phyloP scores from a whole-genome alignment of 2,113 vertebrate species.

The Alces alces region DNA sequence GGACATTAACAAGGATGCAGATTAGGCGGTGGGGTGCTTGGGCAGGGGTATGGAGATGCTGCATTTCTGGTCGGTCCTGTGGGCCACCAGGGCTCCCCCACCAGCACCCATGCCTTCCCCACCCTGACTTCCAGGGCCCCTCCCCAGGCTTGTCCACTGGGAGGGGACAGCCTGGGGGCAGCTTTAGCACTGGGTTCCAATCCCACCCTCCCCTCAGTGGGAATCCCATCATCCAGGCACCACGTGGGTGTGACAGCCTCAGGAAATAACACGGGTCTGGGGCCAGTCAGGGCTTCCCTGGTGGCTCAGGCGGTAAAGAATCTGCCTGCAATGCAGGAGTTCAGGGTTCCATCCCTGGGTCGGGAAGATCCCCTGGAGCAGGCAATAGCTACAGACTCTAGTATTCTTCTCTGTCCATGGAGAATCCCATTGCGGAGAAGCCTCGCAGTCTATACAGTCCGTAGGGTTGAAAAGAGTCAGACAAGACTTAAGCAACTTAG shows the following conservation, averaged over 20 bases:
- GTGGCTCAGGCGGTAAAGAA: too few relatives aligned
- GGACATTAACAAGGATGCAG: not conserved
- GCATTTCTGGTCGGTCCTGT: fast-evolving
- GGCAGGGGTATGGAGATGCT: not conserved
- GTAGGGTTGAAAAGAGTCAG: not conserved
- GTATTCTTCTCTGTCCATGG: not conserved
- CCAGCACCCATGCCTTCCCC: not conserved
- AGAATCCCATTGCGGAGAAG: not conserved
- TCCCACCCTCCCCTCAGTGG: not conserved
- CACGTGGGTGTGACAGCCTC: not conserved
- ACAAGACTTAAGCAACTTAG: not conserved
- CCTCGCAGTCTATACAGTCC: not conserved
- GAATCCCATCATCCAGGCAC: too few relatives aligned
- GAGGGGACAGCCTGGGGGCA: not conserved
- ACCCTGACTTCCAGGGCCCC: too few relatives aligned
- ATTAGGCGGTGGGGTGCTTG: fast-evolving
- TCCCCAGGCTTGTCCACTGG: not conserved
- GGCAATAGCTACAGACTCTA: not conserved
- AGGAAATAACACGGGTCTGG: not conserved
- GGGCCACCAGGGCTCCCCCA: not conserved
- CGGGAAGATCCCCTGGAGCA: not conserved
- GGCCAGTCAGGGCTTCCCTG: not conserved
- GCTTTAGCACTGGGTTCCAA: not conserved
- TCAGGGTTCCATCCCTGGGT: fast-evolving
- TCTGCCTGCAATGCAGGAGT: not conserved